Evolutionary conservation across 2,888 invertebrate species (phyloP).

Genomic region (Caenorhabditis sp.): DNA sequence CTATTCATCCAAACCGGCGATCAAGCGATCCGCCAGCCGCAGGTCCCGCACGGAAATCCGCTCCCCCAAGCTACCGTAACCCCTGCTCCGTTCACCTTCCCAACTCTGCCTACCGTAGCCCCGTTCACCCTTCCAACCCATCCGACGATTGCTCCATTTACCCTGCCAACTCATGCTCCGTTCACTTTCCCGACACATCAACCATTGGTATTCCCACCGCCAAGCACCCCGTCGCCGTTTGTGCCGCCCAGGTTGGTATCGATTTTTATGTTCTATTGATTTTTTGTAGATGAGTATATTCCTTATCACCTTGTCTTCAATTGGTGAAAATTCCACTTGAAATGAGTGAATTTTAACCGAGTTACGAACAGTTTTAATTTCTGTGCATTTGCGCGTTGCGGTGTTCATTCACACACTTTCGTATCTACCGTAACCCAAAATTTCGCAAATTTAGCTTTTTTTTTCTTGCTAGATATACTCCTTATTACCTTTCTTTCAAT

Average conservation of each 20-base stretch:
- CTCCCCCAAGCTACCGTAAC: constrained; percentile 28
- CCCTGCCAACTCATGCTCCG: constrained; percentile 63
- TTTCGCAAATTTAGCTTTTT: no score
- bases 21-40: constrained; percentile 22
- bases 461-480: no score
- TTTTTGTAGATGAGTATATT: no score
- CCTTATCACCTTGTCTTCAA: no score
- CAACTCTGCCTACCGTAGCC: constrained; percentile 56
- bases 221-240: constrained; percentile 48
- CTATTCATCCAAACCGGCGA: constrained; percentile 42
- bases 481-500: no score
- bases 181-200: constrained; percentile 70
- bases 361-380: neutral
- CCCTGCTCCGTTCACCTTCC: constrained; percentile 53
- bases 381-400: no score
- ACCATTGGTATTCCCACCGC: constrained; percentile 59
- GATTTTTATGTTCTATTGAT: no score
- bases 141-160: constrained; percentile 61
- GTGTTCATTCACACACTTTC: no score
- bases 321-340: neutral
- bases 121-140: constrained; percentile 64
- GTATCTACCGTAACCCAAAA: no score
- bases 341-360: neutral
- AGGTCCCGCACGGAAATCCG: constrained; percentile 18
- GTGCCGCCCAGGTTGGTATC: constrained; percentile 58